Evolutionary conservation across 37 sponge, comb jelly and placozoan species (phyloP).

Genomic region (Dysidea cf. avara): DNA sequence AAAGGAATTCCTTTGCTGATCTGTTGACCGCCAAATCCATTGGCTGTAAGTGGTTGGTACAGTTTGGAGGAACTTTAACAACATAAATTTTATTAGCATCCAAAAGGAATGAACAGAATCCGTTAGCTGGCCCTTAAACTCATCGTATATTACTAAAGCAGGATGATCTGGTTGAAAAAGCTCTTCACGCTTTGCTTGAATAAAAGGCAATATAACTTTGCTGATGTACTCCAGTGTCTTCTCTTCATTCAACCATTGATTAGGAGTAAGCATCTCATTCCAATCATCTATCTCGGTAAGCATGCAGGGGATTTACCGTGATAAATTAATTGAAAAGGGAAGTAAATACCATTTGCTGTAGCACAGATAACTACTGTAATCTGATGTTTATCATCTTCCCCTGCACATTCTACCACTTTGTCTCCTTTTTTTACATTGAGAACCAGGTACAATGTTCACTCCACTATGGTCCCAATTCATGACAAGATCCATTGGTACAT

Average conservation of each 20-base stretch:
- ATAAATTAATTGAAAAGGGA: constrained; percentile 1
- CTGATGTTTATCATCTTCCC: constrained; percentile 6
- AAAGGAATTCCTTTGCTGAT: background rate
- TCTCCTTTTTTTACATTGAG: too few species aligned
- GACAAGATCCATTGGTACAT: too few species aligned
- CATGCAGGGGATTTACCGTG: constrained; percentile 4
- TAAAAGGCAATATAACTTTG: constrained; percentile 4
- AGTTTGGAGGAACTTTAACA: background rate
- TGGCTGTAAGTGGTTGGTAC: constrained; percentile 15
- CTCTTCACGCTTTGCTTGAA: background rate
- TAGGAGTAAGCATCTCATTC: constrained; percentile 5
- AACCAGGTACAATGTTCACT: too few species aligned
- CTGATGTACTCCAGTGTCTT: constrained; percentile 9
- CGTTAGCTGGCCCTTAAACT: constrained; percentile 3
- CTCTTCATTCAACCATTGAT: constrained; percentile 12
- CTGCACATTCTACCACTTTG: constrained; percentile 14
- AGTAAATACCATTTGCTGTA: background rate
- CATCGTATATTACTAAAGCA: constrained; percentile 14
- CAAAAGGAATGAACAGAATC: background rate
- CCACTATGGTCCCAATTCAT: too few species aligned
- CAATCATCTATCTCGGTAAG: background rate
- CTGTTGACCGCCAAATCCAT: constrained; percentile 5
- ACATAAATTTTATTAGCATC: background rate
- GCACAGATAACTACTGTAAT: constrained; percentile 6
- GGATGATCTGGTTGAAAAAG: background rate